These are phyloP conservation scores for Sarcophaga rosellei DNA, from an alignment of 2,888 invertebrate genomes.

Conservation along the genomic window DNA sequence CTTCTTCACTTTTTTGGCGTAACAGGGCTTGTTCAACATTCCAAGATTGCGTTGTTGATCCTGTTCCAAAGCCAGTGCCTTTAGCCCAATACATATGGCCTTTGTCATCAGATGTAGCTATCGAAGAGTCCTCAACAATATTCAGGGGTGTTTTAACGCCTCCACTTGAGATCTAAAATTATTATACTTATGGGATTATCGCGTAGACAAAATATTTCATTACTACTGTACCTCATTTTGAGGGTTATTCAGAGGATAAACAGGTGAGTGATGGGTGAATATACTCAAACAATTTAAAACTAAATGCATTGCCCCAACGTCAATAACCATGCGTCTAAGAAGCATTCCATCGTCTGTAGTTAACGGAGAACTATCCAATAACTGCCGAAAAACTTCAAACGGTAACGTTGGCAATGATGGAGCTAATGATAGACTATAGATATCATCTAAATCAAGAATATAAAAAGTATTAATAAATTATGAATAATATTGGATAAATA, in stretches of 20 bases:
- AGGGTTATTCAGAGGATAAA: slow-evolving; percentile 80
- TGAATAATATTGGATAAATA: neutral
- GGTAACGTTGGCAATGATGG: slow-evolving; percentile 85
- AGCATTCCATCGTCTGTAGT: slow-evolving; percentile 89
- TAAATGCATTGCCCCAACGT: slow-evolving; percentile 92
- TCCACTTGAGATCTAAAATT: slow-evolving; percentile 23
- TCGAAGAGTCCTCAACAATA: slow-evolving; percentile 78
- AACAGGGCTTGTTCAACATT: slow-evolving; percentile 97
- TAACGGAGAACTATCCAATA: slow-evolving; percentile 89
- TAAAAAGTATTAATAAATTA: neutral
- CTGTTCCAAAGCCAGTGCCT: slow-evolving; percentile 98
- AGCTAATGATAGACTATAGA: slow-evolving; percentile 87
- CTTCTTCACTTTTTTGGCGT: slow-evolving; percentile 94
- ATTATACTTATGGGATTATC: neutral
- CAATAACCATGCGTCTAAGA: slow-evolving; percentile 89
- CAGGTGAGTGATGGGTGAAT: slow-evolving; percentile 90
- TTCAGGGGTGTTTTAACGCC: slow-evolving; percentile 71
- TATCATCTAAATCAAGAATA: slow-evolving; percentile 82
- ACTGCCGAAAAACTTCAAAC: slow-evolving; percentile 84
- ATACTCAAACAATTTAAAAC: slow-evolving; percentile 93
- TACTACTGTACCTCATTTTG: slow-evolving; percentile 72
- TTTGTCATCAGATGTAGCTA: slow-evolving; percentile 85
- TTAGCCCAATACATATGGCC: slow-evolving; percentile 96
- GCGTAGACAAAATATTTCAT: neutral
- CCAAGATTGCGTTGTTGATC: slow-evolving; percentile 97